Base-by-base conservation (phyloP, 2,888 invertebrate species). In the Philaethria dido region DNA sequence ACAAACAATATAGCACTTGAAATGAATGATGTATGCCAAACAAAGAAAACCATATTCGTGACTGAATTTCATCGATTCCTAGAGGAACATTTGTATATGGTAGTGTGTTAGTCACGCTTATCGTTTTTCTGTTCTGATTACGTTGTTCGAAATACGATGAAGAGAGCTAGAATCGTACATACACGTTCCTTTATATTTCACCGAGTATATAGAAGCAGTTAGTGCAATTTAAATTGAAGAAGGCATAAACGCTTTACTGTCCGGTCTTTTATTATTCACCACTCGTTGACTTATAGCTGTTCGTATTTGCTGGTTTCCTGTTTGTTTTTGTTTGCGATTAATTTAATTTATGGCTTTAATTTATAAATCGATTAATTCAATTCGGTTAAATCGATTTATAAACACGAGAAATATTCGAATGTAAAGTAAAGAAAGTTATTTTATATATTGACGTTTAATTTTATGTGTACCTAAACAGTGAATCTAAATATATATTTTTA, bases 201-300 rank as follows among this genome's bases (percentile, higher is more conserved):
- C 54, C 59, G 66, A 73, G 75, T 63, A 60, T 69, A 66, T 70
- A 66, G 67, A 60, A 74, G 77, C 76, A 77, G 83, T 86, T 80
- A 81, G 84, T 69, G 81, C 86, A 82, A 80, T 76, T 79, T 81
- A 84, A 77, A 83, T 77, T 87, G 87, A 86, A 75, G 73, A 74
- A 72, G 71, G 72, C 74, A 75, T 78, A 80, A 79, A 83, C 79
- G 82, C 75, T 77, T 74, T 70, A 75, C 74, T 80, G 78, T 79
- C 77, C 80, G 79, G 79, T 82, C 78, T 80, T 84, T 83, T 84
- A 86, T 85, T 81, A 83, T 84, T 85, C 81, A 79, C 82, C 75
- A 79, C 81, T 81, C 79, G 77, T 73, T 79, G 74, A 80, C 81
- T 79, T 76, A 79, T 78, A 78, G 74, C 76, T 74, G 75, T 55